Percentiles rank a stretch among this genome's conserved stretches.
Conservation (phyloP, 2,797 vertebrate genomes). For the Hoplostethus mediterraneus region DNA sequence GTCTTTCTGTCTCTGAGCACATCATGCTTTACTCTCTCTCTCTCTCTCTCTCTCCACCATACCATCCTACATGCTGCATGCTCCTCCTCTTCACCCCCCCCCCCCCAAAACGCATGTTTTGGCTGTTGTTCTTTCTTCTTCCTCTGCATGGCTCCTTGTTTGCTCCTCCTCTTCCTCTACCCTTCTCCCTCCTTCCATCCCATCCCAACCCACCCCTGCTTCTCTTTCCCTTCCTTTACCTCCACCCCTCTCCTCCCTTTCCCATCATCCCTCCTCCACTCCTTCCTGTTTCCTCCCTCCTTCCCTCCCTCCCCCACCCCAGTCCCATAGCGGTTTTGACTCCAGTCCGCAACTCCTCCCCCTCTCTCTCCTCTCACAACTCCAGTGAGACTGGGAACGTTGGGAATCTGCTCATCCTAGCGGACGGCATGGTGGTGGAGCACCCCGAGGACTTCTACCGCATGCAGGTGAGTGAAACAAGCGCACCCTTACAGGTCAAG, state of each 20-base stretch:
- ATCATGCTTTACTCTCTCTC: slow-evolving; percentile 10
- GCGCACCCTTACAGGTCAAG: too few relatives aligned
- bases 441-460: slow-evolving; percentile 94
- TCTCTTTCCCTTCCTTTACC: not conserved
- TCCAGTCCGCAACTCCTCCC: slow-evolving; percentile 91
- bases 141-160: slow-evolving; percentile 19
- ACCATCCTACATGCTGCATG: not conserved
- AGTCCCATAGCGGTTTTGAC: slow-evolving; percentile 93
- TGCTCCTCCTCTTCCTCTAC: not conserved
- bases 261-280: not conserved
- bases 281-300: not conserved
- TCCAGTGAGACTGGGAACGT: slow-evolving; percentile 87
- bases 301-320: slow-evolving; percentile 42
- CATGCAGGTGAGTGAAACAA: slow-evolving; percentile 90
- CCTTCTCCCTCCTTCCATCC: not conserved
- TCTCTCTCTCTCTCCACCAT: not conserved
- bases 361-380: slow-evolving; percentile 92
- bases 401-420: slow-evolving; percentile 91
- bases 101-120: slow-evolving; percentile 4
- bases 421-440: slow-evolving; percentile 91
- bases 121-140: slow-evolving; percentile 14
- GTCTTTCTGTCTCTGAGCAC: not conserved
- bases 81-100: slow-evolving; percentile 6
- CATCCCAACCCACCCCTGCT: not conserved
- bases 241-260: too few relatives aligned